These are phyloP conservation scores for Neodiprion fabricii DNA, from an alignment of 1,140 invertebrate species.

Conservation along the genomic window DNA sequence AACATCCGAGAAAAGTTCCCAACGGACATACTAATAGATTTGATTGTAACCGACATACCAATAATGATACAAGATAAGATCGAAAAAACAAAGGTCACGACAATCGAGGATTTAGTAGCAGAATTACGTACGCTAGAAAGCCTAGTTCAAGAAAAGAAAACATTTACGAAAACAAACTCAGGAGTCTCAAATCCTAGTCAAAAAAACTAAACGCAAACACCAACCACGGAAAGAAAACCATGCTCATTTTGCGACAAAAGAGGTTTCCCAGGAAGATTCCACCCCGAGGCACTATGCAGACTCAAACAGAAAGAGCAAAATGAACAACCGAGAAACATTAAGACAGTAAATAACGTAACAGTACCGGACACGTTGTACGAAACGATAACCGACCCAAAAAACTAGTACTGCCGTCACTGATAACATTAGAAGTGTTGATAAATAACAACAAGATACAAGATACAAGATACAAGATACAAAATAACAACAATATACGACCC, in stretches of 20 bases:
- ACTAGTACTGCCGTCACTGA: not conserved
- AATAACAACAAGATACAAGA: not conserved
- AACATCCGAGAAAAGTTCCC: conserved; percentile 9
- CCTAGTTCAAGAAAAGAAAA: conserved; percentile 11
- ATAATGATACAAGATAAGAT: conserved; percentile 22
- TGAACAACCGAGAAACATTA: conserved; percentile 20
- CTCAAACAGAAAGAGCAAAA: conserved; percentile 19
- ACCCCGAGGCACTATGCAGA: conserved; percentile 23
- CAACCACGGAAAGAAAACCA: conserved; percentile 14
- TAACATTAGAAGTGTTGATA: not conserved
- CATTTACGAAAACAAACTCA: conserved; percentile 14
- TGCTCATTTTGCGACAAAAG: conserved; percentile 22
- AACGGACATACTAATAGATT: conserved; percentile 17
- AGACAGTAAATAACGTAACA: conserved; percentile 25
- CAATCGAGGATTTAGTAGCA: conserved; percentile 19
- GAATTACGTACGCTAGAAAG: conserved; percentile 17
- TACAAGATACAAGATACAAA: not conserved
- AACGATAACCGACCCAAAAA: not conserved
- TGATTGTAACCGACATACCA: conserved; percentile 21
- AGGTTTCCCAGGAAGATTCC: conserved; percentile 22
- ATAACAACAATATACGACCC: not conserved
- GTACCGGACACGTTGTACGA: conserved; percentile 15
- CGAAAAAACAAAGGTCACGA: conserved; percentile 7
- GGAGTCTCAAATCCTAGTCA: conserved; percentile 12
- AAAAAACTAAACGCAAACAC: conserved; percentile 19